A percentile compares a stretch with the other conserved stretches of the same genome.
Conservation (phyloP, 53 echinoderm and acorn worm species). For the Echinometra lucunter region DNA sequence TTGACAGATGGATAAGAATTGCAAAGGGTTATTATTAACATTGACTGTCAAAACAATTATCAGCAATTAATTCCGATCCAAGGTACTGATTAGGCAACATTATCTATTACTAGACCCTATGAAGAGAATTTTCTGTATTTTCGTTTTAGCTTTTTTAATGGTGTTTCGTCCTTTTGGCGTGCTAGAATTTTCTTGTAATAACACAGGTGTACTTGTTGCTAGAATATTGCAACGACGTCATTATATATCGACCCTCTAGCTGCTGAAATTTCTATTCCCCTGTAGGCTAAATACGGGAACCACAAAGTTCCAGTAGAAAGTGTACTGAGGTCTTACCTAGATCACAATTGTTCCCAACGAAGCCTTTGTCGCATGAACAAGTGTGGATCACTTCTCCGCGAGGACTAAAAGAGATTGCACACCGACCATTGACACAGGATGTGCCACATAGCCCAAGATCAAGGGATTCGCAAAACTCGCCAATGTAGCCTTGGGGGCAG, state of each 20-base stretch:
- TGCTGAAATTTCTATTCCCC: too few species aligned
- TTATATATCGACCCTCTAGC: not conserved
- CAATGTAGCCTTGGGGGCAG: conserved; percentile 52
- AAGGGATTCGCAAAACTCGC: conserved; percentile 55
- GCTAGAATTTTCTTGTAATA: too few species aligned
- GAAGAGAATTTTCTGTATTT: not conserved
- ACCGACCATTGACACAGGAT: conserved; percentile 38
- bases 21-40: too few species aligned
- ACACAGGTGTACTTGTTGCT: too few species aligned
- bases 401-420: conserved; percentile 42
- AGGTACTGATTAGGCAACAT: not conserved
- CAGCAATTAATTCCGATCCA: not conserved
- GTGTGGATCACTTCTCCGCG: not conserved
- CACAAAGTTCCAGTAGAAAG: too few species aligned
- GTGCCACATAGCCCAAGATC: conserved; percentile 50
- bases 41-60: too few species aligned
- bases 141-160: not conserved
- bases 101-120: not conserved
- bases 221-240: too few species aligned
- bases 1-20: too few species aligned
- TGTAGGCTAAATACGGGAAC: too few species aligned
- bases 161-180: too few species aligned
- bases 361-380: conserved; percentile 25
- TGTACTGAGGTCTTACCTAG: conserved; percentile 35
- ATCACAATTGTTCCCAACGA: conserved; percentile 44